Percentiles rank a stretch among this genome's conserved stretches.
Conservation (phyloP, 2,113 vertebrate genomes). For the Chrysemys picta region DNA sequence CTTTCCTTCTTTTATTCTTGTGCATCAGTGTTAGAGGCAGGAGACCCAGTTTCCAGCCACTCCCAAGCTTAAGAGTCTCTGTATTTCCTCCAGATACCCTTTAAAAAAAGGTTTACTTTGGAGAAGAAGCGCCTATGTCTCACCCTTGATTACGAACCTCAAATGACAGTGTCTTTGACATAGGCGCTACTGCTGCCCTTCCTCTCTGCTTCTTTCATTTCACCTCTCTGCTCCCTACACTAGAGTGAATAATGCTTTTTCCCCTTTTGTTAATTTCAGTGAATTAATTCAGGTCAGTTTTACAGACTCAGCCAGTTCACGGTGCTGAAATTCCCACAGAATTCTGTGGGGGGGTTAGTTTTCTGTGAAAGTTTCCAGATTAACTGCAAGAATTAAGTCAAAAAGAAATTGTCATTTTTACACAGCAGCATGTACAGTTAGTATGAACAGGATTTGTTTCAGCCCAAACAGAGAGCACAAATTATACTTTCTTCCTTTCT, state of each 20-base stretch:
- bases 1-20: constrained; percentile 6
- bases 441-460: constrained; percentile 10
- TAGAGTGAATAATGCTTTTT: constrained; percentile 65
- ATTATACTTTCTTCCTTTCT: constrained; percentile 32
- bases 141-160: constrained; percentile 62
- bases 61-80: background rate
- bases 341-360: background rate
- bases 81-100: constrained; percentile 22
- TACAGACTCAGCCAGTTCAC: constrained; percentile 58
- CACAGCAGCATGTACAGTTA: background rate
- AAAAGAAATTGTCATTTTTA: constrained; percentile 35
- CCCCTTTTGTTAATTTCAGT: constrained; percentile 49
- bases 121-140: constrained; percentile 62
- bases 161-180: constrained; percentile 68
- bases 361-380: constrained; percentile 41
- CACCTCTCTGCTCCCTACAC: constrained; percentile 68
- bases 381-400: constrained; percentile 35
- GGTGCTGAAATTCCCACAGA: constrained; percentile 43
- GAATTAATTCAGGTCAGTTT: constrained; percentile 61
- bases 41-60: background rate
- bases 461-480: constrained; percentile 38
- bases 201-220: constrained; percentile 64
- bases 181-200: constrained; percentile 67
- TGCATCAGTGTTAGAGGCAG: constrained; percentile 5
- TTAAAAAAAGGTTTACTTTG: constrained; percentile 49